phyloP scores from a whole-genome alignment of 2,797 vertebrate genomes.

The Rhadinocentrus ornatus region DNA sequence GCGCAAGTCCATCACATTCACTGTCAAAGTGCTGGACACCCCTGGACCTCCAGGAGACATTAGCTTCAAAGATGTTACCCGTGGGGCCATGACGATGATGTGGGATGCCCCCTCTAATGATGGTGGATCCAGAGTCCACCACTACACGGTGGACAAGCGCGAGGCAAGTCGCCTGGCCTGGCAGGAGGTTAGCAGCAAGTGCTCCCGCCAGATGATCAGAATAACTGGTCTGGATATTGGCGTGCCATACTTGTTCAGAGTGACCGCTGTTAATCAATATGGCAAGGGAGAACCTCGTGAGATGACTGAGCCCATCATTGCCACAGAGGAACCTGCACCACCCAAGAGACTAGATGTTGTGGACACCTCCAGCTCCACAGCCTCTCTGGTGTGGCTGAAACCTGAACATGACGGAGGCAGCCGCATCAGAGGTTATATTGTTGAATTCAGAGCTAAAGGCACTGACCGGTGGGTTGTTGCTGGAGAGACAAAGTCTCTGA shows the following conservation, averaged over 20 bases:
- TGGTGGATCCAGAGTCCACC: slow-evolving; percentile 92
- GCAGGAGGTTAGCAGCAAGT: slow-evolving; percentile 92
- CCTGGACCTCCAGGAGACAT: slow-evolving; percentile 95
- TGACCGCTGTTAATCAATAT: slow-evolving; percentile 95
- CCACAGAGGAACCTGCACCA: slow-evolving; percentile 96
- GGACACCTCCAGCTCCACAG: slow-evolving; percentile 93
- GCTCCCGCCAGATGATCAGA: slow-evolving; percentile 92
- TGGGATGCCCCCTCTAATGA: slow-evolving; percentile 96
- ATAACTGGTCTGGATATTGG: slow-evolving; percentile 89
- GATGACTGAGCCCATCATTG: slow-evolving; percentile 91
- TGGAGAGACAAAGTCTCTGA: slow-evolving; percentile 92
- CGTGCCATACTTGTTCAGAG: slow-evolving; percentile 91
- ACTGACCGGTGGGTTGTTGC: slow-evolving; percentile 88
- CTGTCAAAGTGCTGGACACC: slow-evolving; percentile 95
- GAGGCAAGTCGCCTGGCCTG: slow-evolving; percentile 96
- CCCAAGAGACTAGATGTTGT: slow-evolving; percentile 95
- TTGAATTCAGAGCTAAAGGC: slow-evolving; percentile 93
- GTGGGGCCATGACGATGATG: slow-evolving; percentile 92
- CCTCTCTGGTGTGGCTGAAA: slow-evolving; percentile 95
- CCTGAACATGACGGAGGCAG: slow-evolving; percentile 98
- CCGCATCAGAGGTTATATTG: slow-evolving; percentile 91
- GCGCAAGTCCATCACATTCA: slow-evolving; percentile 95
- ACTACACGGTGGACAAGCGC: slow-evolving; percentile 94
- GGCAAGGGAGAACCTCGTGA: slow-evolving; percentile 94
- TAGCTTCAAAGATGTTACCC: slow-evolving; percentile 95